These are phyloP conservation scores for Latrodectus geometricus DNA, from an alignment of 1,140 invertebrate species.

Conservation along the genomic window DNA sequence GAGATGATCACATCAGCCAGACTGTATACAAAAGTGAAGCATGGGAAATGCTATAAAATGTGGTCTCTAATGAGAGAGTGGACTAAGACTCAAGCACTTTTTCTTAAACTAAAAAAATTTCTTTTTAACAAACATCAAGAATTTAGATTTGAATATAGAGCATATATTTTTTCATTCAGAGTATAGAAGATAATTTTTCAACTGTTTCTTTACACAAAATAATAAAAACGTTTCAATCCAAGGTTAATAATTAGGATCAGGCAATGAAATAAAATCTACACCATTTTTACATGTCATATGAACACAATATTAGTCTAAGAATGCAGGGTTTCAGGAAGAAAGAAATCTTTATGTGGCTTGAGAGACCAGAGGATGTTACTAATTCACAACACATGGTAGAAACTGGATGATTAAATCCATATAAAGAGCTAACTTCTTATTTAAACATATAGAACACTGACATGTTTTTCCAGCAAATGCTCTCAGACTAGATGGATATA, in stretches of 20 bases:
- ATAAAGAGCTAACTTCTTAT: constrained; percentile 28
- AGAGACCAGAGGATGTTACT: constrained; percentile 11
- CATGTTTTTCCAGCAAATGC: constrained; percentile 41
- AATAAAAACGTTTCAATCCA: background rate
- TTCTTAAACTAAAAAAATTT: constrained; percentile 10
- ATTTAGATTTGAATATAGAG: too few species aligned
- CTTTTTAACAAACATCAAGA: background rate
- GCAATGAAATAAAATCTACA: background rate
- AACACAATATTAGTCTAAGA: background rate
- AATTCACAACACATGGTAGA: constrained; percentile 59
- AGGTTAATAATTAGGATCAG: too few species aligned
- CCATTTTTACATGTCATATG: background rate
- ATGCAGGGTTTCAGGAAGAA: background rate
- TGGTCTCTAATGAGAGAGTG: constrained; percentile 50
- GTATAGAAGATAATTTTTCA: too few species aligned
- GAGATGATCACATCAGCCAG: constrained; percentile 39
- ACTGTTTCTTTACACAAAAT: too few species aligned
- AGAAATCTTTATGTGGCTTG: background rate
- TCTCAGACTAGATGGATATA: constrained; percentile 50
- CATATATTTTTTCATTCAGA: too few species aligned
- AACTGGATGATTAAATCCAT: constrained; percentile 31
- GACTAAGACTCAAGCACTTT: constrained; percentile 35
- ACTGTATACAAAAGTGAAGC: constrained; percentile 52
- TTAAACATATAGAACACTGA: constrained; percentile 42
- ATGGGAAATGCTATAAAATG: constrained; percentile 56